These are phyloP conservation scores for Theodoxus fluviatilis DNA, from an alignment of 2,888 invertebrate species.

Conservation along the genomic window DNA sequence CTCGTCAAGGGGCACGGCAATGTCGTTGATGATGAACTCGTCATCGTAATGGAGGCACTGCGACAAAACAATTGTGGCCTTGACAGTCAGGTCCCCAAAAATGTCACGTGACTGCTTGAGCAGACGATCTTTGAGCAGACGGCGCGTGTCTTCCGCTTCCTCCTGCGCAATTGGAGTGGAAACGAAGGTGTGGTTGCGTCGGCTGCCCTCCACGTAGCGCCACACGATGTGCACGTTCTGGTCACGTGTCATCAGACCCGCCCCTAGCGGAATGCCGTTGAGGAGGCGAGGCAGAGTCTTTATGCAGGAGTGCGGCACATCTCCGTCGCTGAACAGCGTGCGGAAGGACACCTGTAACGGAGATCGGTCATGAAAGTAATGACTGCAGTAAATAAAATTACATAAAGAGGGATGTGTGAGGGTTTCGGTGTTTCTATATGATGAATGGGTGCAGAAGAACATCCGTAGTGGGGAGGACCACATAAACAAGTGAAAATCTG, in stretches of 20 bases:
- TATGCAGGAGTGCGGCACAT: constrained; percentile 50
- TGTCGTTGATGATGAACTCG: constrained; percentile 57
- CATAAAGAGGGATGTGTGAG: neutral
- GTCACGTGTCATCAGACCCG: constrained; percentile 52
- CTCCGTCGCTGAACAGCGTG: constrained; percentile 50
- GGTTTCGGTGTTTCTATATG: neutral
- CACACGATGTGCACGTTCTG: constrained; percentile 51
- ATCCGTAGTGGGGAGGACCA: too few relatives aligned
- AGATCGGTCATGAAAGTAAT: neutral
- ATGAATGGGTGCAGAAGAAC: neutral
- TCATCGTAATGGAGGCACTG: constrained; percentile 53
- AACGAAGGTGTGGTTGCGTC: constrained; percentile 50
- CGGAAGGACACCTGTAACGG: constrained; percentile 42
- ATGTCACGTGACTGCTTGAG: constrained; percentile 49
- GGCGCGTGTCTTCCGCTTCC: constrained; percentile 53
- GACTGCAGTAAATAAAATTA: neutral
- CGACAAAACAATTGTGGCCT: constrained; percentile 52
- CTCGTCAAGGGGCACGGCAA: constrained; percentile 51
- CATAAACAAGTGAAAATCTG: too few relatives aligned
- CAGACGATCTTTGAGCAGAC: constrained; percentile 47
- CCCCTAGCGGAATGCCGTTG: constrained; percentile 59
- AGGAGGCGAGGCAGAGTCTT: constrained; percentile 56
- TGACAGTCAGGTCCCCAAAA: constrained; percentile 59
- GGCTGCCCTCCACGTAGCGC: constrained; percentile 56
- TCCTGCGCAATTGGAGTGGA: constrained; percentile 53